Evolutionary conservation across 2,113 vertebrate genomes (phyloP).

Genomic region (Eclectus roratus): DNA sequence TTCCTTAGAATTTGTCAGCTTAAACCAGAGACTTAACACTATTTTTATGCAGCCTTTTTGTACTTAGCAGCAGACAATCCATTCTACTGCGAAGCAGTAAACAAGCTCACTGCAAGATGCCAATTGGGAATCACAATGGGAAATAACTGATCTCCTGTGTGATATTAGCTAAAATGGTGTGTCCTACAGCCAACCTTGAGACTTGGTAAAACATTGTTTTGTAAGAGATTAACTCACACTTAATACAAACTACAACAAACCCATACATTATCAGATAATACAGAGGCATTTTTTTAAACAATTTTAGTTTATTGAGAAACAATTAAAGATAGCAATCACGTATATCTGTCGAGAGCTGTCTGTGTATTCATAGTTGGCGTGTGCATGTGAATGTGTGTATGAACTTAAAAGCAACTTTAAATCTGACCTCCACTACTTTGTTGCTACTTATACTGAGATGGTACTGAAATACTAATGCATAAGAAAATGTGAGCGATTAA

Average conservation of each 20-base stretch:
- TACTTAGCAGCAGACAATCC: slow-evolving; percentile 5
- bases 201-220: background rate
- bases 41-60: slow-evolving; percentile 41
- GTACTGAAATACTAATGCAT: background rate
- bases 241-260: slow-evolving; percentile 2
- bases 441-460: background rate
- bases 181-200: slow-evolving; percentile 71
- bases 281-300: background rate
- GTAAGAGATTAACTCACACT: slow-evolving; percentile 40
- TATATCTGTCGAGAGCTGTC: background rate
- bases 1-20: slow-evolving; percentile 37
- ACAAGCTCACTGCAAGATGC: slow-evolving; percentile 56
- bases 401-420: background rate
- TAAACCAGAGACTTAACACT: slow-evolving; percentile 10
- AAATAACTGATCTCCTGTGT: slow-evolving; percentile 63
- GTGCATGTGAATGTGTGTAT: rapidly evolving
- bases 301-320: background rate
- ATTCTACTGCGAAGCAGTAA: slow-evolving; percentile 16
- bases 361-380: background rate
- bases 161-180: slow-evolving; percentile 47
- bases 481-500: background rate
- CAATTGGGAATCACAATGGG: slow-evolving; percentile 52
- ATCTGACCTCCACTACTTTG: background rate
- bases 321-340: background rate
- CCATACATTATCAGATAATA: slow-evolving; percentile 27